Percentiles rank a stretch among this genome's conserved stretches.
phyloP scores from a whole-genome alignment of 1,140 invertebrate genomes.

The Stegodyphus mimosarum region DNA sequence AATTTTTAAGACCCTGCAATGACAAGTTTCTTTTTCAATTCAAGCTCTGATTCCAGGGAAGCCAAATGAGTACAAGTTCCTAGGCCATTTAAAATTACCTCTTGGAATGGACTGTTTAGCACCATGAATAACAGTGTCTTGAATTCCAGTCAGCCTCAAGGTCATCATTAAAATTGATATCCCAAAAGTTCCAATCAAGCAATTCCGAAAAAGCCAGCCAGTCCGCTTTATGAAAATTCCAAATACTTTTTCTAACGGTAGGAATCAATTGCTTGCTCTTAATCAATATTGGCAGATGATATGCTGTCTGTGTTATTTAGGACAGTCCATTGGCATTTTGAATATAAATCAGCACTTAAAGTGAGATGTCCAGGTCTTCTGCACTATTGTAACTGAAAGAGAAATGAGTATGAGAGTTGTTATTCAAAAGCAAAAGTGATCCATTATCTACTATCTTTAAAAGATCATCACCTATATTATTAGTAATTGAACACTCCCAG shows the following conservation, averaged over 20 bases:
- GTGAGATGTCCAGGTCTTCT: slow-evolving; percentile 1
- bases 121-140: neutral
- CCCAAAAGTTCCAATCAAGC: neutral
- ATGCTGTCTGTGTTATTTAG: slow-evolving; percentile 1
- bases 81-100: too few relatives aligned
- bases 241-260: neutral
- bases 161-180: neutral
- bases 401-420: slow-evolving; percentile 13
- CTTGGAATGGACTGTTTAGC: too few relatives aligned
- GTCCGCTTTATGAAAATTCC: slow-evolving; percentile 7
- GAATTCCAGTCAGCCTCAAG: neutral
- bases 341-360: slow-evolving; percentile 5
- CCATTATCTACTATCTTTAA: slow-evolving; percentile 7
- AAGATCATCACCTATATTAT: slow-evolving; percentile 16
- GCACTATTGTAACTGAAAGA: slow-evolving; percentile 1
- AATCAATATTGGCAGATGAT: slow-evolving; percentile 19
- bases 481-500: slow-evolving; percentile 5
- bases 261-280: neutral
- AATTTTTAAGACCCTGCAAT: too few relatives aligned
- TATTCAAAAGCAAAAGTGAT: neutral
- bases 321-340: neutral
- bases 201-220: neutral
- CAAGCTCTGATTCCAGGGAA: too few relatives aligned
- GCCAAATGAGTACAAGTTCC: too few relatives aligned
- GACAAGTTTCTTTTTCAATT: too few relatives aligned